Conservation (phyloP, 2,113 vertebrate genomes). For the Tachuris rubrigastra region DNA sequence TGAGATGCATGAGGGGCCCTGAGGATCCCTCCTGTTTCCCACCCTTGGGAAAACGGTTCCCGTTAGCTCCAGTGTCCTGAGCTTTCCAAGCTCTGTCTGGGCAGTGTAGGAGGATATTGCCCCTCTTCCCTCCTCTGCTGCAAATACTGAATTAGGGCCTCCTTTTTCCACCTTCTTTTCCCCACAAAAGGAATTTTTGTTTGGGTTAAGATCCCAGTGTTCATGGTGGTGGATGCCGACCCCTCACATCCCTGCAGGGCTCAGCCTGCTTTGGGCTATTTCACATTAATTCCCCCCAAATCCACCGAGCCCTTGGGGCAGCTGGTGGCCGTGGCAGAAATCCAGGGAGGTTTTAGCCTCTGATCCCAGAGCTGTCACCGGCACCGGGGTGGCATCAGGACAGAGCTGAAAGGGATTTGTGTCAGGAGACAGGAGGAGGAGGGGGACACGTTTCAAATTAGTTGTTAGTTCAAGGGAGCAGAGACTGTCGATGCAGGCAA, state of each 20-base stretch:
- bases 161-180: not conserved
- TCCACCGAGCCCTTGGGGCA: not conserved
- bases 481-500: not conserved
- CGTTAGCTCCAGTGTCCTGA: not conserved
- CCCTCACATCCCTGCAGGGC: not conserved
- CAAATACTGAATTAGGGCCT: not conserved
- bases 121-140: not conserved
- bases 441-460: conserved; percentile 1
- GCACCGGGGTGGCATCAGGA: conserved; percentile 52
- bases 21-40: not conserved
- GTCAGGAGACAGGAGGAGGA: conserved; percentile 15
- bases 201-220: not conserved
- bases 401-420: conserved; percentile 55
- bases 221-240: fast-evolving
- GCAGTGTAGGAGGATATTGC: not conserved
- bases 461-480: conserved; percentile 30
- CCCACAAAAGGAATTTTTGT: not conserved
- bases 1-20: not conserved
- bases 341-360: conserved; percentile 45
- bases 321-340: conserved; percentile 35
- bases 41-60: not conserved
- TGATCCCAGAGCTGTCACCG: not conserved
- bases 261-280: not conserved
- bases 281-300: not conserved
- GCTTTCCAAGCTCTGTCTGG: not conserved